Conservation (phyloP, 92 coral and sea anemone genomes). For the Isaurus tuberculatus region DNA sequence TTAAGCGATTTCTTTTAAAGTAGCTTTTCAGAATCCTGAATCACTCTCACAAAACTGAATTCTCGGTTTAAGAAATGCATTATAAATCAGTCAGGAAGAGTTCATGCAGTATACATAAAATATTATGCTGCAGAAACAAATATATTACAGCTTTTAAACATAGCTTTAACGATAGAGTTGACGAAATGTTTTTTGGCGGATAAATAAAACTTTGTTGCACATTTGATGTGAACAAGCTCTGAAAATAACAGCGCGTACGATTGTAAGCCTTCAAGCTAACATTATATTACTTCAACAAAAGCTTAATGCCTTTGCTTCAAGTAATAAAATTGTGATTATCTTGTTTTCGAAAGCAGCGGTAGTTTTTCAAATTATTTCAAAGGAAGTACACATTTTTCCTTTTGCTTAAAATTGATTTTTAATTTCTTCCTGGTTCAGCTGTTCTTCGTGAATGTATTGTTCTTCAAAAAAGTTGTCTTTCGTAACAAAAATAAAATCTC, state of each 20-base stretch:
- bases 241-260: not conserved
- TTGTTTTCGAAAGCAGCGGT: constrained; percentile 21
- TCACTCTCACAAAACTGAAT: too few relatives aligned
- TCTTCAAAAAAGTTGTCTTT: not conserved
- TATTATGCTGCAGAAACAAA: too few relatives aligned
- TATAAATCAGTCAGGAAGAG: too few relatives aligned
- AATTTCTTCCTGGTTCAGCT: constrained; percentile 15
- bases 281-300: not conserved
- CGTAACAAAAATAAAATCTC: not conserved
- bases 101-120: too few relatives aligned
- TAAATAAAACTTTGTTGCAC: too few relatives aligned
- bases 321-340: constrained; percentile 15
- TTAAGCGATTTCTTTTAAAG: not conserved
- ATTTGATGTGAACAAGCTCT: too few relatives aligned
- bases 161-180: too few relatives aligned
- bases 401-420: not conserved
- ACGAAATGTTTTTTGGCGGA: too few relatives aligned
- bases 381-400: constrained; percentile 14
- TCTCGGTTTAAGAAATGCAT: too few relatives aligned
- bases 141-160: too few relatives aligned
- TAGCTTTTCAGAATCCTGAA: too few relatives aligned
- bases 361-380: not conserved
- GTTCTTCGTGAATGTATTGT: not conserved
- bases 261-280: not conserved
- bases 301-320: constrained; percentile 6